Evolutionary conservation across 2,113 vertebrate species (phyloP).

Genomic region (Bambusicola thoracicus): DNA sequence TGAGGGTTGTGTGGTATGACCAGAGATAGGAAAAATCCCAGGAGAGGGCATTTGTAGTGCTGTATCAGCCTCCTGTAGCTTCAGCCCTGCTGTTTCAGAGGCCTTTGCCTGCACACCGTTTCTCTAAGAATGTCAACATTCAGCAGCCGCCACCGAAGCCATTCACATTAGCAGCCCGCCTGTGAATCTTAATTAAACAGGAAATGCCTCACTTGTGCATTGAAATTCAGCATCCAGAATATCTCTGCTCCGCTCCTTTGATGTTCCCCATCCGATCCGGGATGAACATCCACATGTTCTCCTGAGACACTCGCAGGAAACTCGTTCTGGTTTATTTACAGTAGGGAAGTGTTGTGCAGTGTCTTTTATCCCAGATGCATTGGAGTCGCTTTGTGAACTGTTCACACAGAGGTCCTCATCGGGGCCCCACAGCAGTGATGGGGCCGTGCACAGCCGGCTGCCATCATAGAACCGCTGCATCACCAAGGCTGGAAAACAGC

Average conservation of each 20-base stretch:
- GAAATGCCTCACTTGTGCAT: constrained; percentile 48
- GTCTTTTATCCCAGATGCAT: background rate
- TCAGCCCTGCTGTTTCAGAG: background rate
- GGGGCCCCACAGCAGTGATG: background rate
- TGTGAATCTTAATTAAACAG: constrained; percentile 70
- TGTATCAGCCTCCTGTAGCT: background rate
- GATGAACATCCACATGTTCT: constrained; percentile 3
- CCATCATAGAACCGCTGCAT: too few species aligned
- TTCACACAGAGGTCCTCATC: background rate
- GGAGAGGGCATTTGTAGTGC: background rate
- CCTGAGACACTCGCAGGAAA: constrained; percentile 8
- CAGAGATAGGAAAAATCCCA: constrained; percentile 12
- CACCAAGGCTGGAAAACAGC: too few species aligned
- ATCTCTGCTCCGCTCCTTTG: constrained; percentile 53
- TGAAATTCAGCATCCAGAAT: constrained; percentile 43
- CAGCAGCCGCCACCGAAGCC: constrained; percentile 41
- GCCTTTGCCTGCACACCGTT: background rate
- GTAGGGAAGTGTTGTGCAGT: background rate
- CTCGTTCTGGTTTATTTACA: constrained; percentile 53
- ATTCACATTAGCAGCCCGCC: constrained; percentile 45
- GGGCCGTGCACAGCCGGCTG: background rate
- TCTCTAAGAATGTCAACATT: constrained; percentile 40
- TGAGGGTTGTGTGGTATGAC: background rate
- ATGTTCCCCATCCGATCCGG: constrained; percentile 4
- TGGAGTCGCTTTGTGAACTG: background rate